Percentiles rank a stretch among this genome's conserved stretches.
These are phyloP conservation scores for Heterocephalus glaber DNA, from an alignment of 2,113 vertebrate genomes.

Conservation along the genomic window DNA sequence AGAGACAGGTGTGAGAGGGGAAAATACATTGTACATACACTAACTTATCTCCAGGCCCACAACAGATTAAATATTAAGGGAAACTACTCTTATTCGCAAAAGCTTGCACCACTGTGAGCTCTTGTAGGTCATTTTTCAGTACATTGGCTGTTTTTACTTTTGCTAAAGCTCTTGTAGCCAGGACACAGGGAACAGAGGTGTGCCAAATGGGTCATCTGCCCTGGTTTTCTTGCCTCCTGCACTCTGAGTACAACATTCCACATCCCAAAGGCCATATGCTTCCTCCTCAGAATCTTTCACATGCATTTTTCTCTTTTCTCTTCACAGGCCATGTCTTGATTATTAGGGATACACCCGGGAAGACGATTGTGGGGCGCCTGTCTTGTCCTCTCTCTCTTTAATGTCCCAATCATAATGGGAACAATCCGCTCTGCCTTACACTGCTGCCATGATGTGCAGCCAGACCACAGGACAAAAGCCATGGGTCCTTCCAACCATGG, in stretches of 20 bases:
- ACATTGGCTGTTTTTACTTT: not conserved
- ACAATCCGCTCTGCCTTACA: not conserved
- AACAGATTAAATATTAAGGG: not conserved
- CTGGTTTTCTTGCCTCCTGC: not conserved
- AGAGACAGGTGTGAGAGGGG: not conserved
- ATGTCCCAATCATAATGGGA: not conserved
- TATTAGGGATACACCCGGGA: not conserved
- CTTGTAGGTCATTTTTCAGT: not conserved
- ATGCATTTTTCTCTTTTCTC: not conserved
- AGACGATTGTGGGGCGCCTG: not conserved
- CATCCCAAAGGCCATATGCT: not conserved
- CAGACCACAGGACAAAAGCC: not conserved
- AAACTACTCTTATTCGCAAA: not conserved
- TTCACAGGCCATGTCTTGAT: not conserved
- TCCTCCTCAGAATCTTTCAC: not conserved
- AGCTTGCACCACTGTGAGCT: not conserved
- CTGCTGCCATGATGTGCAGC: not conserved
- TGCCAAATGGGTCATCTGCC: not conserved
- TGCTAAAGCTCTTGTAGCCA: not conserved
- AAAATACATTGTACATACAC: not conserved
- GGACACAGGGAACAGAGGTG: not conserved
- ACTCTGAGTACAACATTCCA: not conserved
- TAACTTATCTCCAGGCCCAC: not conserved
- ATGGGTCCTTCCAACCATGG: too few relatives aligned
- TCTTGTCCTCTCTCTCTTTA: not conserved